Evolutionary conservation across 2,113 vertebrate genomes (phyloP).

Genomic region (Merops nubicus): DNA sequence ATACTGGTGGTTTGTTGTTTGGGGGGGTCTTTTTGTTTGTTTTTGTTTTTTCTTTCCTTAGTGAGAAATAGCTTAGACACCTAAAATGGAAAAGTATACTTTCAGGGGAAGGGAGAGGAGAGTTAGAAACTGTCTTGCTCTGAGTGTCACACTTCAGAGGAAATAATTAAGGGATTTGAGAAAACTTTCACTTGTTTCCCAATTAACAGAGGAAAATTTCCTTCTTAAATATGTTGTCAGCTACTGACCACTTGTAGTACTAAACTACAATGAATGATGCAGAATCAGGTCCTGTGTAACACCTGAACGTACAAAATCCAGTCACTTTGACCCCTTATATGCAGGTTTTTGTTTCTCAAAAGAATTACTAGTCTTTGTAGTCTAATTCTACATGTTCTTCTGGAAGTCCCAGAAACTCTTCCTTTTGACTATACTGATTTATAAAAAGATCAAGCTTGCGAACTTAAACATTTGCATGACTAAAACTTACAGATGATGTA

Average conservation of each 20-base stretch:
- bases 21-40: no score
- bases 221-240: not conserved
- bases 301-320: not conserved
- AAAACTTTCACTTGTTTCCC: not conserved
- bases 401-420: not conserved
- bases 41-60: not conserved
- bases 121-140: not conserved
- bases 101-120: not conserved
- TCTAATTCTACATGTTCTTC: not conserved
- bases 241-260: not conserved
- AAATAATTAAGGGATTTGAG: not conserved
- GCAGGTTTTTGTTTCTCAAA: not conserved
- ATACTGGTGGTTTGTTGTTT: no score
- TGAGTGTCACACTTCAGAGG: not conserved
- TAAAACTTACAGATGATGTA: not conserved
- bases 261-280: not conserved
- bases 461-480: not conserved
- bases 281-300: not conserved
- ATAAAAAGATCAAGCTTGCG: not conserved
- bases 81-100: no score
- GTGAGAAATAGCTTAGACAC: no score
- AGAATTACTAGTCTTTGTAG: not conserved
- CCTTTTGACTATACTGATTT: not conserved
- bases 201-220: not conserved
- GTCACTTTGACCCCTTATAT: not conserved